A percentile compares a stretch with the other conserved stretches of the same genome.
Evolutionary conservation across 1,140 invertebrate species (phyloP).

Genomic region (Riptortus pedestris): DNA sequence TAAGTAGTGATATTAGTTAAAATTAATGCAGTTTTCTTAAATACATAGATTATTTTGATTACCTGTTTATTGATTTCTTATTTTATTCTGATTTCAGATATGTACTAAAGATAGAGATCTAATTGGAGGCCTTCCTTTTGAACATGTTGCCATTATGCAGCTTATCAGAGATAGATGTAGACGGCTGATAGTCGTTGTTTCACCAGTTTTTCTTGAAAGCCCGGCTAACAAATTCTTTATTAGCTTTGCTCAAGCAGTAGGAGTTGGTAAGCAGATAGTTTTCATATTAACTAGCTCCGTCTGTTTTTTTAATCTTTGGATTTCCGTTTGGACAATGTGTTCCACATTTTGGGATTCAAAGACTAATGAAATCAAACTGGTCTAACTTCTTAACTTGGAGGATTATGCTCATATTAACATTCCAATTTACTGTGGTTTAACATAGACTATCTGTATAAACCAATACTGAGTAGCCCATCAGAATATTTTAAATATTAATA

Average conservation of each 20-base stretch:
- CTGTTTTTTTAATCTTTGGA: background rate
- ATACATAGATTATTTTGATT: too few species aligned
- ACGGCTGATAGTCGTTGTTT: conserved; percentile 58
- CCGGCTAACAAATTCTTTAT: conserved; percentile 57
- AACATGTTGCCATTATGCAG: conserved; percentile 56
- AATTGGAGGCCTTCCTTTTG: conserved; percentile 48
- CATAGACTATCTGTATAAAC: background rate
- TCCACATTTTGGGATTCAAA: background rate
- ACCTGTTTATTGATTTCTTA: conserved; percentile 21
- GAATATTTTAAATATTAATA: background rate
- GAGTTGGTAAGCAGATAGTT: conserved; percentile 56
- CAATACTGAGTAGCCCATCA: background rate
- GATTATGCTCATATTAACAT: too few species aligned
- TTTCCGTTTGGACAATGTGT: conserved; percentile 1
- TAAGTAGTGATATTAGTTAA: too few species aligned
- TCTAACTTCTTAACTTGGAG: background rate
- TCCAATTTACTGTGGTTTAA: background rate
- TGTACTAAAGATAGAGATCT: conserved; percentile 58
- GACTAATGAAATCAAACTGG: background rate
- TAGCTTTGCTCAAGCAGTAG: conserved; percentile 59
- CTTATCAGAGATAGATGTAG: conserved; percentile 63
- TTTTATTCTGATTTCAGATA: conserved; percentile 40
- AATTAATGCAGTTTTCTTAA: too few species aligned
- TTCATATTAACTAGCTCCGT: conserved; percentile 21
- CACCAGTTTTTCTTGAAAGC: conserved; percentile 57